Evolutionary conservation across 2,797 vertebrate genomes (phyloP), one percentile per base, ranked within the genome.

Genomic region (Phoebastria nigripes): DNA sequence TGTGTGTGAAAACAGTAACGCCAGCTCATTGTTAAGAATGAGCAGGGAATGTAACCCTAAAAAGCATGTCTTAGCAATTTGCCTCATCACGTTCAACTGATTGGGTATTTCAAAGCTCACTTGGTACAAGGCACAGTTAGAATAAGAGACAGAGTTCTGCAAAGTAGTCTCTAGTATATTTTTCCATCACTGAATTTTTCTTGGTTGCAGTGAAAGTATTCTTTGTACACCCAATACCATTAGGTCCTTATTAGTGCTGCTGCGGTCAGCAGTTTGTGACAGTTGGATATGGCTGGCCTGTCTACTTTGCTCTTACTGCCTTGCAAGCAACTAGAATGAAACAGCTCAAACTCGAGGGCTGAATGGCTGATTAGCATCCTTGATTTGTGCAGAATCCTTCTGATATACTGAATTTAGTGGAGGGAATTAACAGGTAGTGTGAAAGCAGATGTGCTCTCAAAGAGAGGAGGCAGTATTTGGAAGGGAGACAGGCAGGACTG

Each of bases 231-330:
- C 28, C 65, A 81, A 62, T 94, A 58, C 80, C 80, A 91, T 93
- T 95, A 97, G 67, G 73, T 71, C 77, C 80, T 91, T 87, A 89
- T 80, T 95, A 93, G 56, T 69, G 82, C 65, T 94, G 92, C 87
- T 95, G 79, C 46, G 62, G 94, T 97, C 93, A 98, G 96, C 97
- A 97, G 51, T 97, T 97, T 97, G 80, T 93, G 92, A 94, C 89
- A 95, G 97, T 16, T 58, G 33, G 89, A 65, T 90, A 47, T 15
- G 77, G 90, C 79, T 96, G 58, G 35, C 52, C 54, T 86, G 74
- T 35, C 80, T 90, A 74, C 82, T 87, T 90, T 85, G 78, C 79
- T 93, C 62, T 96, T 96, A 78, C 31, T 96, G 96, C 92, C 85
- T 94, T 93, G 56, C 67, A 89, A 94, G 91, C 51, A 13, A 82